phyloP scores from a whole-genome alignment of 1,140 invertebrate genomes.

The Papilio aristodemus region DNA sequence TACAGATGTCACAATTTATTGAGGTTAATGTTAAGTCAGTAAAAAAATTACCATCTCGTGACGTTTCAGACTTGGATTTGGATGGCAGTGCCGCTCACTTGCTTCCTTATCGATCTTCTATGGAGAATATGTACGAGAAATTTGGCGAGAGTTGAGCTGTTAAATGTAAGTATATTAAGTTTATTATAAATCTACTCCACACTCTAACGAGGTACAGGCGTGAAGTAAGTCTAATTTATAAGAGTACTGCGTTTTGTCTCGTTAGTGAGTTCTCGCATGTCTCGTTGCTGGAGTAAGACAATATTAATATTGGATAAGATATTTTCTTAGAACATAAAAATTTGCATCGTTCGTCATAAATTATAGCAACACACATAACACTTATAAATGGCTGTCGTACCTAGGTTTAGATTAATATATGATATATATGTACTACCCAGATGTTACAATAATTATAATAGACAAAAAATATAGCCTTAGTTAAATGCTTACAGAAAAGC shows the following conservation, averaged over 20 bases:
- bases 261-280: no score
- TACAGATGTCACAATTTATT: conserved; percentile 10
- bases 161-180: conserved; percentile 56
- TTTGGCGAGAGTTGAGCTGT: conserved; percentile 52
- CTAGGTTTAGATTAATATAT: no score
- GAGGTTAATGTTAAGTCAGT: conserved; percentile 22
- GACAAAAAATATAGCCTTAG: no score
- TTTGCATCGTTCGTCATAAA: no score
- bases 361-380: no score
- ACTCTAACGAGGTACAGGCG: not conserved
- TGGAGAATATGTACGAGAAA: conserved; percentile 70
- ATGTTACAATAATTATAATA: no score
- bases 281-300: no score
- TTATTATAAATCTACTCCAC: conserved; percentile 1
- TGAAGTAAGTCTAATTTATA: not conserved
- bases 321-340: no score
- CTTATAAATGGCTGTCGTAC: no score
- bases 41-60: not conserved
- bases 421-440: no score
- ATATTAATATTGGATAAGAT: no score
- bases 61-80: conserved; percentile 68
- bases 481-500: no score
- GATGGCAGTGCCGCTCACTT: conserved; percentile 63
- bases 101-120: conserved; percentile 62
- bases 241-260: not conserved